These are phyloP conservation scores for Crocidura indochinensis DNA, from an alignment of 2,797 vertebrate genomes.

Conservation along the genomic window DNA sequence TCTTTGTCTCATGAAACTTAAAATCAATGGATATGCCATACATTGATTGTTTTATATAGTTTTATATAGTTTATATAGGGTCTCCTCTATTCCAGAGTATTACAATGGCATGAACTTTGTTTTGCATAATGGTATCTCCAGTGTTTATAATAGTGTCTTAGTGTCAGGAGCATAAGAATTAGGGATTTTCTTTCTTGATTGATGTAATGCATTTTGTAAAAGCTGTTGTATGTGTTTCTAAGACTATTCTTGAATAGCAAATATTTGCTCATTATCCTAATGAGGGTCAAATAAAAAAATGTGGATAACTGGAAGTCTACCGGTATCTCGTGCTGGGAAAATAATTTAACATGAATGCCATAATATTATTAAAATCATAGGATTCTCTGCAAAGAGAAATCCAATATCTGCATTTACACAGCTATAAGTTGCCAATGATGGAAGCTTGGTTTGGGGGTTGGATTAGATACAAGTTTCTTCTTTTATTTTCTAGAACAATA, in stretches of 20 bases:
- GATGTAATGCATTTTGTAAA: constrained; percentile 6
- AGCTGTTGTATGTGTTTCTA: neutral
- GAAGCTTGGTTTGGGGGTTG: neutral
- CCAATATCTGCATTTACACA: neutral
- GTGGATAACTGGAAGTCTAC: neutral
- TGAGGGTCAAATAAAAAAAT: neutral
- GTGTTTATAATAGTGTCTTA: neutral
- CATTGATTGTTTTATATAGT: no score
- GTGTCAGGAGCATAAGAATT: neutral
- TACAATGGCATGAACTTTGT: neutral
- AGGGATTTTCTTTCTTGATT: constrained; percentile 11
- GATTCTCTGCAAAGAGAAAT: constrained; percentile 8
- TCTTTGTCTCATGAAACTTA: no score
- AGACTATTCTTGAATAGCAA: neutral
- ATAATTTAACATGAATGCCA: neutral
- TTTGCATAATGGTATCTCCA: neutral
- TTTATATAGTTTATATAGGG: no score
- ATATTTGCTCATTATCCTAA: constrained; percentile 8
- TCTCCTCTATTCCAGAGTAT: no score
- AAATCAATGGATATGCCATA: no score
- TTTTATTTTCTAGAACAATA: constrained; percentile 9
- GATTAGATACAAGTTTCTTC: neutral
- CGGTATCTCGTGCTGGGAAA: neutral
- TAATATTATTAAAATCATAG: neutral
- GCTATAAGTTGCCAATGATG: neutral